Conservation (phyloP, 2,797 vertebrate genomes). For the Acridotheres tristis region DNA sequence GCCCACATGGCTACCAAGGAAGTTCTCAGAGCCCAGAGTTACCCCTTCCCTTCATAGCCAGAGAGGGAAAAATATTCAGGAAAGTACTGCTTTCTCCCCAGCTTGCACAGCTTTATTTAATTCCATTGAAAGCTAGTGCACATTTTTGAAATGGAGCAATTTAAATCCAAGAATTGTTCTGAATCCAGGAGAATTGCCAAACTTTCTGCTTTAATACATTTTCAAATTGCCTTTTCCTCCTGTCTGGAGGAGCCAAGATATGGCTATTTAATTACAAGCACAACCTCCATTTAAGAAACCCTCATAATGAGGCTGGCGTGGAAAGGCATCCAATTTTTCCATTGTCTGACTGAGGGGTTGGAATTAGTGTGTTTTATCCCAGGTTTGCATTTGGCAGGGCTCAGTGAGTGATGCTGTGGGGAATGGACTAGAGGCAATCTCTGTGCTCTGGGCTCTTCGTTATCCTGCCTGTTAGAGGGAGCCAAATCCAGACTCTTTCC, state of each 20-base stretch:
- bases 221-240: constrained; percentile 60
- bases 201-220: constrained; percentile 47
- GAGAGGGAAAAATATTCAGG: constrained; percentile 15
- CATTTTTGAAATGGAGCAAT: constrained; percentile 43
- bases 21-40: background rate
- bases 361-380: constrained; percentile 22
- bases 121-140: constrained; percentile 48
- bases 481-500: background rate
- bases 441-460: background rate
- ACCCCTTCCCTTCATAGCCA: background rate
- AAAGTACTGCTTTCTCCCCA: background rate
- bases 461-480: background rate
- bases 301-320: background rate
- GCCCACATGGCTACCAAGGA: background rate
- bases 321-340: constrained; percentile 44
- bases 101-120: constrained; percentile 69
- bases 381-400: background rate
- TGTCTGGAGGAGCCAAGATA: constrained; percentile 51
- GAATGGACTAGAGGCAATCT: background rate
- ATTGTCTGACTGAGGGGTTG: background rate
- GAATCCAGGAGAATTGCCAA: constrained; percentile 69
- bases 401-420: background rate
- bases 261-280: constrained; percentile 57
- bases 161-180: constrained; percentile 63
- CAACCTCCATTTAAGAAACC: constrained; percentile 25